phyloP scores from a whole-genome alignment of 2,797 vertebrate genomes.

The Peromyscus eremicus region DNA sequence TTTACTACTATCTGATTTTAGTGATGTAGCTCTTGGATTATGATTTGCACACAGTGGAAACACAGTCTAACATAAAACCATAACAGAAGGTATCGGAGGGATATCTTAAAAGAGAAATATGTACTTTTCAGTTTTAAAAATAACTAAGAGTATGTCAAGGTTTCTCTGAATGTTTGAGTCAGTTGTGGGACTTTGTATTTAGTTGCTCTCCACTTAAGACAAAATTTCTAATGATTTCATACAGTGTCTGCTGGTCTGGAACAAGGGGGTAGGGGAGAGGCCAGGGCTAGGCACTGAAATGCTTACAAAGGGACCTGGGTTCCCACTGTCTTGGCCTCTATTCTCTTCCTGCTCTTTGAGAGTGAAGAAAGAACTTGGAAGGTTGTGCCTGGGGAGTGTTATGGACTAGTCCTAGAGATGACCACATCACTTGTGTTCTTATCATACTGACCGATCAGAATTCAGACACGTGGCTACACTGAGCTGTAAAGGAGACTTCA shows the following conservation, averaged over 20 bases:
- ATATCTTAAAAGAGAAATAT: conserved; percentile 25
- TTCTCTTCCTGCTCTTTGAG: background rate
- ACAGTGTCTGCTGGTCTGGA: background rate
- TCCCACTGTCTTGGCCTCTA: background rate
- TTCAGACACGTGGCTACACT: background rate
- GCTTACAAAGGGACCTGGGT: background rate
- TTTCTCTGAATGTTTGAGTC: conserved; percentile 6
- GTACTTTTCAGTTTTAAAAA: background rate
- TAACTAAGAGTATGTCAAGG: background rate
- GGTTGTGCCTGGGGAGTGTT: background rate
- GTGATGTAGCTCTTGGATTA: background rate
- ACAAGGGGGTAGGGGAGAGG: too few species aligned
- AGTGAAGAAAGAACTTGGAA: fast-evolving
- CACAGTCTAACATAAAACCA: background rate
- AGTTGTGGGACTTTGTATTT: background rate
- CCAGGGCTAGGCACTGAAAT: background rate
- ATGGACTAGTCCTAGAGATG: background rate
- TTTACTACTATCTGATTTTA: conserved; percentile 29
- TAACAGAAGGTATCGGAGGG: background rate
- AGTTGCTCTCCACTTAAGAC: background rate
- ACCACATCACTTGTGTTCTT: background rate
- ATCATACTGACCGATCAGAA: background rate
- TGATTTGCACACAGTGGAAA: conserved; percentile 12
- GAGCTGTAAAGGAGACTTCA: background rate
- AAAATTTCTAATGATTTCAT: background rate